A percentile compares a stretch with the other conserved stretches of the same genome.
Conservation (phyloP, 1,140 invertebrate species). For the Leptopilina boulardi region DNA sequence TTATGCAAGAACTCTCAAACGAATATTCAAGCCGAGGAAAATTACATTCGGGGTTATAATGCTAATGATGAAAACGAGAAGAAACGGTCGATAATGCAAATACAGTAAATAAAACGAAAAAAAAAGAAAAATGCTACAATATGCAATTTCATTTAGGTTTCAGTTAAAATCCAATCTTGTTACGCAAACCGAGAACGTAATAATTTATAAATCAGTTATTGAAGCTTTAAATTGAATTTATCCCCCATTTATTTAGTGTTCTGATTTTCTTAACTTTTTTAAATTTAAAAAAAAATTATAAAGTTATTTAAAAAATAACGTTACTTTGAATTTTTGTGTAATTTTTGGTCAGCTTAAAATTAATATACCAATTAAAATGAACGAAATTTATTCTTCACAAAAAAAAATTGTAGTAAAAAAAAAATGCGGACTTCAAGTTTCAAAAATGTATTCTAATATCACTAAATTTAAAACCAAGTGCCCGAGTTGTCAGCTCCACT, state of each 20-base stretch:
- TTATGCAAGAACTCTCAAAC: constrained; percentile 27
- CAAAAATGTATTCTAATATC: too few relatives aligned
- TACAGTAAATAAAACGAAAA: constrained; percentile 12
- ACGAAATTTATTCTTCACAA: too few relatives aligned
- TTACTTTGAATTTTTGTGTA: too few relatives aligned
- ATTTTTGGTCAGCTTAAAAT: too few relatives aligned
- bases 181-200: constrained; percentile 3
- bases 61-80: constrained; percentile 14
- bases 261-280: not conserved
- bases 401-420: too few relatives aligned
- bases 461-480: too few relatives aligned
- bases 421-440: too few relatives aligned
- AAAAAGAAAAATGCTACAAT: not conserved
- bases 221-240: not conserved
- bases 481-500: too few relatives aligned
- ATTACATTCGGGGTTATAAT: constrained; percentile 17
- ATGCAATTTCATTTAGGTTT: constrained; percentile 23
- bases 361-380: too few relatives aligned
- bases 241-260: not conserved
- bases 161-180: not conserved
- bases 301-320: too few relatives aligned
- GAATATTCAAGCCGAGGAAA: constrained; percentile 16
- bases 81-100: constrained; percentile 29
- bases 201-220: not conserved
- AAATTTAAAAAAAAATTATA: not conserved